Conservation (phyloP, 1,140 invertebrate genomes). For the Eurosta solidaginis region DNA sequence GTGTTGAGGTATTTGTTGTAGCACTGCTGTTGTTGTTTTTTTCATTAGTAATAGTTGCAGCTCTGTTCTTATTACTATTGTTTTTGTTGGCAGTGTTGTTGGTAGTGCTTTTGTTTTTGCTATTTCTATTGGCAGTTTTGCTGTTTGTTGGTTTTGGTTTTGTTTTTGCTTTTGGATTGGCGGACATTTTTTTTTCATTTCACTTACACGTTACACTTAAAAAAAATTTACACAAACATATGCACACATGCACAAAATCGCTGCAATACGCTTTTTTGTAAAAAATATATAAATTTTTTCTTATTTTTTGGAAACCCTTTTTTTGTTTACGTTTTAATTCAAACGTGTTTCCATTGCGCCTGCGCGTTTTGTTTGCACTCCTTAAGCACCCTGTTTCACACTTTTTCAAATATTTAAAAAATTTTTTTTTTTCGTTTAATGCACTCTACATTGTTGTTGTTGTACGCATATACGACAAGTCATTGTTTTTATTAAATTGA, state of each 20-base stretch:
- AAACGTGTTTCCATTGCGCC: not conserved
- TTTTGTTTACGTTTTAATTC: too few relatives aligned
- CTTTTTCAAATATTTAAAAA: too few relatives aligned
- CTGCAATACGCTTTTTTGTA: too few relatives aligned
- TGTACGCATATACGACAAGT: too few relatives aligned
- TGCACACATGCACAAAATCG: too few relatives aligned
- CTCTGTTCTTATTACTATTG: not conserved
- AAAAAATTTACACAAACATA: not conserved
- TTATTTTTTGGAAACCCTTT: too few relatives aligned
- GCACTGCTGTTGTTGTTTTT: conserved; percentile 29
- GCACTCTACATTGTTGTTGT: not conserved
- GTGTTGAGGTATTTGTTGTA: conserved; percentile 29
- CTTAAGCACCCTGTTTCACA: too few relatives aligned
- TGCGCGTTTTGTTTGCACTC: not conserved
- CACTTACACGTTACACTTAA: not conserved
- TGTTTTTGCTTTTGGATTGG: not conserved
- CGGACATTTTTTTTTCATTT: not conserved
- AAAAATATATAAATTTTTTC: too few relatives aligned
- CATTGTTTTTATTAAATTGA: not conserved
- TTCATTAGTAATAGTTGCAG: conserved; percentile 5
- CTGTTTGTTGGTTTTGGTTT: conserved; percentile 42
- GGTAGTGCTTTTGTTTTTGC: conserved; percentile 25
- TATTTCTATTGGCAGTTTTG: too few relatives aligned
- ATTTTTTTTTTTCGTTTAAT: too few relatives aligned
- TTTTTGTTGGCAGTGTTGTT: not conserved